These are phyloP conservation scores for Pterostichus madidus DNA, from an alignment of 2,888 invertebrate genomes.

Conservation along the genomic window DNA sequence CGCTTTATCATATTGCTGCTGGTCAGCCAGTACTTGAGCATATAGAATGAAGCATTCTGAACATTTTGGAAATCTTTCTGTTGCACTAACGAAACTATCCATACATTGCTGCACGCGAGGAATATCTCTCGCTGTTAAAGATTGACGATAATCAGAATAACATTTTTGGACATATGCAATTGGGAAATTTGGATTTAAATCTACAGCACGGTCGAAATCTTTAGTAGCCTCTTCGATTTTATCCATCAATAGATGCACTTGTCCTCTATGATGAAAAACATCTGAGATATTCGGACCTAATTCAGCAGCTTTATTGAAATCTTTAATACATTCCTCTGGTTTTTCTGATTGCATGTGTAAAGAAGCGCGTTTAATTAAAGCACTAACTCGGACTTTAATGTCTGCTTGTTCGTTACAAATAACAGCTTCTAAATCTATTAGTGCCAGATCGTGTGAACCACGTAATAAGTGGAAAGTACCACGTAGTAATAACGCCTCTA, in stretches of 20 bases:
- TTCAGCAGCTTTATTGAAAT: constrained; percentile 88
- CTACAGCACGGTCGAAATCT: constrained; percentile 91
- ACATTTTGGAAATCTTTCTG: constrained; percentile 90
- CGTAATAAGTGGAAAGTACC: constrained; percentile 91
- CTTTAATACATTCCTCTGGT: constrained; percentile 85
- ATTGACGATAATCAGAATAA: constrained; percentile 91
- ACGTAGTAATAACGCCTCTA: constrained; percentile 88
- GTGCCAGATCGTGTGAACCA: constrained; percentile 86
- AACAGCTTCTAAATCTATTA: constrained; percentile 85
- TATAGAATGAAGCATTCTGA: constrained; percentile 93
- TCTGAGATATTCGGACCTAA: constrained; percentile 88
- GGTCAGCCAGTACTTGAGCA: constrained; percentile 94
- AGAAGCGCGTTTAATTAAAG: constrained; percentile 92
- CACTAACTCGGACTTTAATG: constrained; percentile 87
- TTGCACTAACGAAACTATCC: constrained; percentile 85
- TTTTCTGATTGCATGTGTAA: constrained; percentile 89
- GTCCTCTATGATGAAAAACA: constrained; percentile 94
- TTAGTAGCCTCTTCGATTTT: constrained; percentile 88
- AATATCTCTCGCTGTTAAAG: constrained; percentile 80
- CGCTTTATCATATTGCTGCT: constrained; percentile 90
- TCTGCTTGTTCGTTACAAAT: constrained; percentile 83
- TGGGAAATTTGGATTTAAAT: constrained; percentile 90
- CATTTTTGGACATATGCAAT: constrained; percentile 94
- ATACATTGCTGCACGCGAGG: constrained; percentile 57
- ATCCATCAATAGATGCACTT: constrained; percentile 91